These are phyloP conservation scores for Callaeas wilsoni DNA, from an alignment of 2,113 vertebrate genomes.

Conservation along the genomic window DNA sequence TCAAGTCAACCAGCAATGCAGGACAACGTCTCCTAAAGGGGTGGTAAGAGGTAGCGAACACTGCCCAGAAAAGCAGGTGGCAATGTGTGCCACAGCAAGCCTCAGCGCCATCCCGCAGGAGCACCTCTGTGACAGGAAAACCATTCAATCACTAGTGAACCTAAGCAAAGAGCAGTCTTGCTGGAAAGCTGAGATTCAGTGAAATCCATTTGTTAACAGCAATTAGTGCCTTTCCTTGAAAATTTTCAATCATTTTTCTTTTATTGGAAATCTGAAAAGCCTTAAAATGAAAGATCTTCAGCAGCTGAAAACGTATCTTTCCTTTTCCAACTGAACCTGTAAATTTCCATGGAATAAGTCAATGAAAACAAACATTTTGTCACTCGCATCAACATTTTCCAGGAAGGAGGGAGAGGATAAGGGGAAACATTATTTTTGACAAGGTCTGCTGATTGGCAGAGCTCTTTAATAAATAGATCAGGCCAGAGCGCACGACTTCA, in stretches of 20 bases:
- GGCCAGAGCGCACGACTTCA: neutral
- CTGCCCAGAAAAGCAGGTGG: neutral
- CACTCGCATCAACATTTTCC: conserved; percentile 37
- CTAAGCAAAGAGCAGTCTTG: neutral
- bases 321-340: conserved; percentile 24
- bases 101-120: neutral
- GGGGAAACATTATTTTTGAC: conserved; percentile 49
- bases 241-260: neutral
- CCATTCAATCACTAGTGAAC: neutral
- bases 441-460: conserved; percentile 55
- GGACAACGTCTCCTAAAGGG: neutral
- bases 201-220: neutral
- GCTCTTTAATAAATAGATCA: conserved; percentile 51
- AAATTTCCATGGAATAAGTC: conserved; percentile 39
- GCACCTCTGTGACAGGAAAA: neutral
- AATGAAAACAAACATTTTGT: conserved; percentile 28
- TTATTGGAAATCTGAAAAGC: neutral
- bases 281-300: neutral
- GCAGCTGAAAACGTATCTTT: neutral
- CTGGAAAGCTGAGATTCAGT: neutral
- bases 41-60: neutral
- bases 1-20: neutral
- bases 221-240: neutral
- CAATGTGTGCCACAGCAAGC: neutral
- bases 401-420: conserved; percentile 5